A percentile compares a stretch with the other conserved stretches of the same genome.
These are phyloP conservation scores for Strix aluco DNA, from an alignment of 2,113 vertebrate species.

Conservation along the genomic window DNA sequence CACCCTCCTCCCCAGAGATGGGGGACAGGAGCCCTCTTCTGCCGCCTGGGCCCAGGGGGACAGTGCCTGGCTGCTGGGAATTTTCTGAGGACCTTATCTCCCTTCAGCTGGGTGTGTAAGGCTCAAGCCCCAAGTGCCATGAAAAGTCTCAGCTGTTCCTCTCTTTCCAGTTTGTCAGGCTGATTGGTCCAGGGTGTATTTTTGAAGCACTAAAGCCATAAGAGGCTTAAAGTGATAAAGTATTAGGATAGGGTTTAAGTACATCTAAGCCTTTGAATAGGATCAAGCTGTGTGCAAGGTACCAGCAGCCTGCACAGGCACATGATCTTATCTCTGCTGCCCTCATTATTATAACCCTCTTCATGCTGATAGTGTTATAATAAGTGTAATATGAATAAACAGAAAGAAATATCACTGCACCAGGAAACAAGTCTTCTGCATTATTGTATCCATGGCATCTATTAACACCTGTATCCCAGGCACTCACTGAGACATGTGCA, in stretches of 20 bases:
- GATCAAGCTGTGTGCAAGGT: slow-evolving; percentile 28
- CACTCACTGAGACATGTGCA: not conserved
- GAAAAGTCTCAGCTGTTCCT: not conserved
- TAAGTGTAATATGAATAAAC: slow-evolving; percentile 31
- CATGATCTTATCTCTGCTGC: slow-evolving; percentile 23
- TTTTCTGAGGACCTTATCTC: not conserved
- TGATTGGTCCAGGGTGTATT: not conserved
- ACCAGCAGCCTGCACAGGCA: not conserved
- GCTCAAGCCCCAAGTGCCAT: not conserved
- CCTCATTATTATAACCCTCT: slow-evolving; percentile 29
- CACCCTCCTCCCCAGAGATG: not conserved
- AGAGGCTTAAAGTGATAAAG: slow-evolving; percentile 45
- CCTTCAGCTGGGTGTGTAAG: not conserved
- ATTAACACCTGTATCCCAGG: not conserved
- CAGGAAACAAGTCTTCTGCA: not conserved
- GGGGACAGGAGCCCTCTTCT: accelerated
- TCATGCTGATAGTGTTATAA: slow-evolving; percentile 1
- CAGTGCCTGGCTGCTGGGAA: accelerated
- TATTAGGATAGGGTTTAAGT: slow-evolving; percentile 9
- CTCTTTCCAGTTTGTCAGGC: not conserved
- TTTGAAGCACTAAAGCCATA: slow-evolving; percentile 9
- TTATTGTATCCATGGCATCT: slow-evolving; percentile 10
- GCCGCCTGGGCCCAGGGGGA: accelerated
- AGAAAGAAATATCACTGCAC: not conserved
- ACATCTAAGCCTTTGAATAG: slow-evolving; percentile 27